A percentile compares a stretch with the other conserved stretches of the same genome.
Evolutionary conservation across 2,888 invertebrate species (phyloP).

Genomic region (Phortica okadai): DNA sequence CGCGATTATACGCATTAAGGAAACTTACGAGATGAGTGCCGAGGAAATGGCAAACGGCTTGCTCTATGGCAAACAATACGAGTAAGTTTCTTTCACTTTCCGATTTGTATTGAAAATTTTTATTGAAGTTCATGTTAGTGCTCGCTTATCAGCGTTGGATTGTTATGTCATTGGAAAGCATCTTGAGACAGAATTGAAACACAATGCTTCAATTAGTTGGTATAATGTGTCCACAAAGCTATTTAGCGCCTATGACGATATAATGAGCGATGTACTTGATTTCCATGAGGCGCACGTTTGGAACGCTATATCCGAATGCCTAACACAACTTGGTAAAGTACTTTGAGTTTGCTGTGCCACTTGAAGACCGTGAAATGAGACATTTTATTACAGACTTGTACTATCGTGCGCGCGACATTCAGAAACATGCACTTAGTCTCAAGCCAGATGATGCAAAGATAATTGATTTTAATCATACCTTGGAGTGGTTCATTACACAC

Average conservation of each 20-base stretch:
- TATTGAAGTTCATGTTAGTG: slow-evolving; percentile 13
- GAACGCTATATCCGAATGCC: not conserved
- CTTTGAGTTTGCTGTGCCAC: not conserved
- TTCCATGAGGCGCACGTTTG: not conserved
- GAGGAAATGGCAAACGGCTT: slow-evolving; percentile 88
- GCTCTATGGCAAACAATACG: slow-evolving; percentile 86
- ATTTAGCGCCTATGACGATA: not conserved
- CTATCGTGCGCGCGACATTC: not conserved
- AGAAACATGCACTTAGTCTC: not conserved
- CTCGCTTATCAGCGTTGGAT: slow-evolving; percentile 51
- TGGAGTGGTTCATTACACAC: slow-evolving; percentile 8
- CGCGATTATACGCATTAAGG: slow-evolving; percentile 91
- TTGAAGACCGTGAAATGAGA: not conserved
- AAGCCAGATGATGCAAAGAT: not conserved
- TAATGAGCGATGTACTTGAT: not conserved
- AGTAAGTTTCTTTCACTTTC: slow-evolving; percentile 73
- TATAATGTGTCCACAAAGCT: slow-evolving; percentile 46
- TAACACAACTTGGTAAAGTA: not conserved
- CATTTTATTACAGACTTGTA: not conserved
- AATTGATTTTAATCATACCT: not conserved
- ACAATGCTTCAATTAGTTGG: slow-evolving; percentile 51
- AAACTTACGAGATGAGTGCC: slow-evolving; percentile 90
- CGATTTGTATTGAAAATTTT: not conserved
- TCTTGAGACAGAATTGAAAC: slow-evolving; percentile 38
- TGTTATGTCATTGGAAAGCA: slow-evolving; percentile 53